Conservation (phyloP, 2,888 invertebrate genomes). For the Tipula helvola region DNA sequence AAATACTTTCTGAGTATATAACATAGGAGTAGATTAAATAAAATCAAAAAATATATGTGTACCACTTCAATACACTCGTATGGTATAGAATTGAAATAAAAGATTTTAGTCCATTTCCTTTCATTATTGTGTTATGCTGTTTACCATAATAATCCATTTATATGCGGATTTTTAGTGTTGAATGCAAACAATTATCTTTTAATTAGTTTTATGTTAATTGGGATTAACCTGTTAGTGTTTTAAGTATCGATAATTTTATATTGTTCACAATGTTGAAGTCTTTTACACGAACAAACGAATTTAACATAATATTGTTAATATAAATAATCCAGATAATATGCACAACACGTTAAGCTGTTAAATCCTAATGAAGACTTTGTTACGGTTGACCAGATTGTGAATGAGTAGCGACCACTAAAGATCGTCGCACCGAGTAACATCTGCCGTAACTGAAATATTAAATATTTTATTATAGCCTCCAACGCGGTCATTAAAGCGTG, state of each 20-base stretch:
- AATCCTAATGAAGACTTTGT: no score
- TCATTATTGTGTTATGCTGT: neutral
- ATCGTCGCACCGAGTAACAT: no score
- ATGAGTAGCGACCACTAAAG: no score
- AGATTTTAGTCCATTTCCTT: neutral
- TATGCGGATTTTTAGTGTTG: neutral
- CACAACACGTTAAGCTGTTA: no score
- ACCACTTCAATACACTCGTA: neutral
- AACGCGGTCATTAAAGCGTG: no score
- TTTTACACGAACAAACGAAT: no score
- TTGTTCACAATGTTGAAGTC: no score
- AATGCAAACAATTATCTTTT: neutral
- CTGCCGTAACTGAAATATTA: no score
- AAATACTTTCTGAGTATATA: neutral
- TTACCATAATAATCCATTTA: neutral
- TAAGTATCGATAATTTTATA: neutral
- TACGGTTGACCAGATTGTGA: no score
- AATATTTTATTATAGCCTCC: no score
- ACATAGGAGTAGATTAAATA: neutral
- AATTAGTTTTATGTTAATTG: neutral
- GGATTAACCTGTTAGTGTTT: neutral
- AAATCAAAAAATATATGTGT: neutral
- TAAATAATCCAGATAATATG: no score
- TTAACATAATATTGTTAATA: no score
- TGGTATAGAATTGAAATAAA: neutral